A percentile compares a stretch with the other conserved stretches of the same genome.
Evolutionary conservation across 2,113 vertebrate species (phyloP).

Genomic region (Sinocyclocheilus grahami): DNA sequence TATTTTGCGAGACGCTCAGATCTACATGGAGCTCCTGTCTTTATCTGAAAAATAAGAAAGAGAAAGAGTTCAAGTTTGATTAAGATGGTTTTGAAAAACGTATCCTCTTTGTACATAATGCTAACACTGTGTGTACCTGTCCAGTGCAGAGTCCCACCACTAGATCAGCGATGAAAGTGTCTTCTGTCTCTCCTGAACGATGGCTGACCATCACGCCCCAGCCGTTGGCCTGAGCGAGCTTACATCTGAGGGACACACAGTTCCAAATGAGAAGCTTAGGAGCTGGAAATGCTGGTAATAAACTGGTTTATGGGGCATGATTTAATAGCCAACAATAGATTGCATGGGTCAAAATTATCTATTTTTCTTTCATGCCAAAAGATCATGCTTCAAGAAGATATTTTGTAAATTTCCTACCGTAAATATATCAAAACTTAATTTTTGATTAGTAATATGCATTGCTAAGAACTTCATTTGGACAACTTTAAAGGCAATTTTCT

Average conservation of each 20-base stretch:
- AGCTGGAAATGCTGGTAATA: neutral
- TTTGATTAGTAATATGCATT: too few relatives aligned
- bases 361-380: too few relatives aligned
- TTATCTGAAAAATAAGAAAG: constrained; percentile 73
- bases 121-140: constrained; percentile 65
- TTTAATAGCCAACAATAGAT: too few relatives aligned
- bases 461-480: too few relatives aligned
- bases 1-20: constrained; percentile 88
- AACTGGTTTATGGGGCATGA: neutral
- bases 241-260: constrained; percentile 67
- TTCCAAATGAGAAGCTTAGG: neutral
- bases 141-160: constrained; percentile 81
- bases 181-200: constrained; percentile 80
- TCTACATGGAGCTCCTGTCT: constrained; percentile 86
- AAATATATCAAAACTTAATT: too few relatives aligned
- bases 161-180: constrained; percentile 80
- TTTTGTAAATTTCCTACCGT: too few relatives aligned
- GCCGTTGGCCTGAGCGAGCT: constrained; percentile 77
- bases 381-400: too few relatives aligned
- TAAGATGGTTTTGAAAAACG: neutral
- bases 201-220: constrained; percentile 82
- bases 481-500: too few relatives aligned
- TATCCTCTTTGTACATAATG: too few relatives aligned
- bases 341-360: too few relatives aligned
- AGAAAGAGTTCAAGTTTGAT: neutral